Percentiles rank a stretch among this genome's conserved stretches.
Evolutionary conservation across 2,113 vertebrate species (phyloP).

Genomic region (Gopherus flavomarginatus): DNA sequence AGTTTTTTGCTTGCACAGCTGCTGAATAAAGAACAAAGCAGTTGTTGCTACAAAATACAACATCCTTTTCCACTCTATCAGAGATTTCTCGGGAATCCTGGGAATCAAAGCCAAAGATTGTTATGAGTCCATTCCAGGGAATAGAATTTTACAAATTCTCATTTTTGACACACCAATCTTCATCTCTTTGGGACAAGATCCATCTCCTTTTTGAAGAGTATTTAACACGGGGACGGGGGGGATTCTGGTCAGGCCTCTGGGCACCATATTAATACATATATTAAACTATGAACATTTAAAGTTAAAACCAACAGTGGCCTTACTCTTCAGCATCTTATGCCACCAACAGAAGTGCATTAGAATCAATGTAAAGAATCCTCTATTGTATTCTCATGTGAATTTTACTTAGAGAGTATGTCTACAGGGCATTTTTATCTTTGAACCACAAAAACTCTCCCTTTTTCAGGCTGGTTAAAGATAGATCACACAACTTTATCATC

Average conservation of each 20-base stretch:
- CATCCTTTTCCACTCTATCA: conserved; percentile 82
- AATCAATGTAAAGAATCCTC: conserved; percentile 30
- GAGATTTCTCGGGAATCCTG: conserved; percentile 79
- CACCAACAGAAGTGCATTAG: conserved; percentile 32
- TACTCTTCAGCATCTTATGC: conserved; percentile 21
- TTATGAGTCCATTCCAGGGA: conserved; percentile 5
- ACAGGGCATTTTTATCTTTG: conserved; percentile 22
- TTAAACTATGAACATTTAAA: conserved; percentile 49
- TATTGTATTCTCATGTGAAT: conserved; percentile 11
- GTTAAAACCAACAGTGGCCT: conserved; percentile 33
- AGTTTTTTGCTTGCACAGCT: conserved; percentile 78
- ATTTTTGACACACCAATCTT: conserved; percentile 1
- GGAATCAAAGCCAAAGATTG: conserved; percentile 44
- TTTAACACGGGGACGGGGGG: background rate
- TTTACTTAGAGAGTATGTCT: background rate
- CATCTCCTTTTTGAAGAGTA: conserved; percentile 21
- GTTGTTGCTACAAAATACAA: conserved; percentile 94
- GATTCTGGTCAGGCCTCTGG: background rate
- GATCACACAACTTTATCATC: conserved; percentile 21
- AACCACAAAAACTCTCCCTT: background rate
- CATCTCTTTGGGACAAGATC: background rate
- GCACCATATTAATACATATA: conserved; percentile 45
- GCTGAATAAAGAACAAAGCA: conserved; percentile 89
- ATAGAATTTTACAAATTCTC: background rate
- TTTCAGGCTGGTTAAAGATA: conserved; percentile 45